Evolutionary conservation across 1,140 invertebrate species (phyloP).

Genomic region (Polypedilum pembai): DNA sequence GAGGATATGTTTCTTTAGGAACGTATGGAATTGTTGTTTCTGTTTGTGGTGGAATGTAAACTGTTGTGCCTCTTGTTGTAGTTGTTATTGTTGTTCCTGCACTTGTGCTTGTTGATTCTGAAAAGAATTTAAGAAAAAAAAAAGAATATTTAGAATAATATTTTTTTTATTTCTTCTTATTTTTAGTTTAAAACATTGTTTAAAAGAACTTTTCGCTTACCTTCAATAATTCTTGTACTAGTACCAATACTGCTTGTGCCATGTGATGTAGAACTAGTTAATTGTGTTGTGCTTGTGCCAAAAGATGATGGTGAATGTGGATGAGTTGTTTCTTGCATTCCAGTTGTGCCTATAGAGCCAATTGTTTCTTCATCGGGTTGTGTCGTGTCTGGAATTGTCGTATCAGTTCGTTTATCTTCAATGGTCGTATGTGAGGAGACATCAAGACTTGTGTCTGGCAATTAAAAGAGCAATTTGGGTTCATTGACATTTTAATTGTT

Average conservation of each 20-base stretch:
- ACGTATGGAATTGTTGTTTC: conserved; percentile 3
- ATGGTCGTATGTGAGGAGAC: background rate
- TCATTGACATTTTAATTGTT: background rate
- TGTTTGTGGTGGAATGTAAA: background rate
- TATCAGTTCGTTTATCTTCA: background rate
- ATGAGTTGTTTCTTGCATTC: conserved; percentile 29
- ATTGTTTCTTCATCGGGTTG: background rate
- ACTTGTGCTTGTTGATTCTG: conserved; percentile 31
- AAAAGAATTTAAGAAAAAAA: no score
- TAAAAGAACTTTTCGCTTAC: no score
- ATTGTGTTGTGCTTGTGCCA: conserved; percentile 31
- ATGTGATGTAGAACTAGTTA: conserved; percentile 32
- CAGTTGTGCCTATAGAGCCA: conserved; percentile 21
- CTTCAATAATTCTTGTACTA: conserved; percentile 29
- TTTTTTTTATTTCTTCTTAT: no score
- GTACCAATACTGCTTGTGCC: conserved; percentile 31
- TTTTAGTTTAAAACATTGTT: no score
- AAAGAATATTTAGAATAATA: no score
- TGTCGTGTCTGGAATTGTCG: background rate
- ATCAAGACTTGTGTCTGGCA: conserved; percentile 1
- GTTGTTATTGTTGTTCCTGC: conserved; percentile 34
- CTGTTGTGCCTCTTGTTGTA: conserved; percentile 35
- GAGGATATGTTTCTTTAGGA: conserved; percentile 5
- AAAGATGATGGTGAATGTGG: conserved; percentile 29
- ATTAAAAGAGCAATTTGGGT: background rate